These are phyloP conservation scores for Homalodisca vitripennis DNA, from an alignment of 1,140 invertebrate species.

Conservation along the genomic window DNA sequence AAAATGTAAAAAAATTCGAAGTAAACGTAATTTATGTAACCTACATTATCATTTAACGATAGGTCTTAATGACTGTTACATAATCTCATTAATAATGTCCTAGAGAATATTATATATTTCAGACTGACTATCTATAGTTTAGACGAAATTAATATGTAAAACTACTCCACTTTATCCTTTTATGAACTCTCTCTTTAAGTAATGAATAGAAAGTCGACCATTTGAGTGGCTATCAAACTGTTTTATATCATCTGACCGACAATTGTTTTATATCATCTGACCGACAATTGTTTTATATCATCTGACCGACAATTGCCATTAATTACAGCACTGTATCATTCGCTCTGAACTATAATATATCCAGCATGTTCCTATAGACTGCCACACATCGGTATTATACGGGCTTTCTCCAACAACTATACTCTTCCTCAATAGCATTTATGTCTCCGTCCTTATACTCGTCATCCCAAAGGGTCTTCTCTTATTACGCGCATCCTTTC, in stretches of 20 bases:
- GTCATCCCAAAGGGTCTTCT: too few relatives aligned
- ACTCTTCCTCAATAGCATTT: too few relatives aligned
- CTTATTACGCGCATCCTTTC: too few relatives aligned
- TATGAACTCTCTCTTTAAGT: not conserved
- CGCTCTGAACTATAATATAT: not conserved
- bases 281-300: not conserved
- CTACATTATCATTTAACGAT: not conserved
- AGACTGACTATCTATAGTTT: not conserved
- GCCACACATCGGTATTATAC: not conserved
- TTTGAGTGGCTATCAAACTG: not conserved
- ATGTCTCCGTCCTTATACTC: too few relatives aligned
- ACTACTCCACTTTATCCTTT: not conserved
- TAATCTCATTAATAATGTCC: not conserved
- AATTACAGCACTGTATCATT: not conserved
- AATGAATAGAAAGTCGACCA: not conserved
- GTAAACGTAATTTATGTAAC: not conserved
- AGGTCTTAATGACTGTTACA: not conserved
- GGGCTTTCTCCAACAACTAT: too few relatives aligned
- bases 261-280: not conserved
- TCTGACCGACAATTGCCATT: not conserved
- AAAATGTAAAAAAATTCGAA: not conserved
- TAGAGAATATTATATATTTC: not conserved
- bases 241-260: not conserved
- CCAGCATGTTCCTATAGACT: not conserved
- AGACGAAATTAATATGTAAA: not conserved